A percentile compares a stretch with the other conserved stretches of the same genome.
These are phyloP conservation scores for Hippasteria phrygiana DNA, from an alignment of 53 echinoderm and acorn worm genomes.

Conservation along the genomic window DNA sequence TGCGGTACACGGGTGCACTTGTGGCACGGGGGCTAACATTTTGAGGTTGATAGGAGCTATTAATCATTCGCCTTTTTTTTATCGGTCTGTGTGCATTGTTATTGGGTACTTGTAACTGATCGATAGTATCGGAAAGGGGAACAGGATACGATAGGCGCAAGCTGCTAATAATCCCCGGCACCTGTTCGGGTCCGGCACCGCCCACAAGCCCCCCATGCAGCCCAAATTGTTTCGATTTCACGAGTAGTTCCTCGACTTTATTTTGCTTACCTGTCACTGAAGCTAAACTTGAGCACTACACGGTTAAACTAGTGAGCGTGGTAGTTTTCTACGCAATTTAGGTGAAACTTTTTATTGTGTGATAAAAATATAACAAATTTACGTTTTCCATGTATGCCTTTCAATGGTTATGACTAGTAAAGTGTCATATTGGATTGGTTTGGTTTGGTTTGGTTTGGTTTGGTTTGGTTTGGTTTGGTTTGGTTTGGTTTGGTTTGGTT, in stretches of 20 bases:
- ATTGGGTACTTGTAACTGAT: not conserved
- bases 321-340: too few relatives aligned
- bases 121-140: conserved; percentile 45
- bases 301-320: too few relatives aligned
- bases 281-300: too few relatives aligned
- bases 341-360: too few relatives aligned
- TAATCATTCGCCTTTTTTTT: conserved; percentile 30
- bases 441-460: too few relatives aligned
- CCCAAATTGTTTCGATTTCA: not conserved
- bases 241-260: not conserved
- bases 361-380: too few relatives aligned
- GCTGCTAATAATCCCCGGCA: conserved; percentile 35
- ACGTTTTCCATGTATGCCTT: too few relatives aligned
- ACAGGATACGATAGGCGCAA: conserved; percentile 23
- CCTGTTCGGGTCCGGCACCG: conserved; percentile 8
- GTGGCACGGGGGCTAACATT: not conserved
- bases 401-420: too few relatives aligned
- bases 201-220: not conserved
- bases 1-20: not conserved
- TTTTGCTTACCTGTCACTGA: not conserved
- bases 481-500: too few relatives aligned
- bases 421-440: too few relatives aligned
- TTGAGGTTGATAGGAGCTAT: not conserved
- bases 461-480: too few relatives aligned
- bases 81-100: not conserved